These are phyloP conservation scores for Bellardia bayeri DNA, from an alignment of 2,888 invertebrate species.

Conservation along the genomic window DNA sequence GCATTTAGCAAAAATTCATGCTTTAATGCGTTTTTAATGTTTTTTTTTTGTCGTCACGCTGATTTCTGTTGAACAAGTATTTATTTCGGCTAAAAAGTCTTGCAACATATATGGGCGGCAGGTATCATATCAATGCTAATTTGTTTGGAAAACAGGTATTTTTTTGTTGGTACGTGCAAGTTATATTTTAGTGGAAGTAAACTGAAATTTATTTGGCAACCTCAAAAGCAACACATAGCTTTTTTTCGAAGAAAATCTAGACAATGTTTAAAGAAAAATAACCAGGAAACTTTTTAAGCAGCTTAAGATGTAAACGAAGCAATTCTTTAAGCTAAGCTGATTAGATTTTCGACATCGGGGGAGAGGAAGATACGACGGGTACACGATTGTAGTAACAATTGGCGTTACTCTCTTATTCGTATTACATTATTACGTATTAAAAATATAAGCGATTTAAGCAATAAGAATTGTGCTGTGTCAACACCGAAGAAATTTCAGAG, in stretches of 20 bases:
- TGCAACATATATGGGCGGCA: background rate
- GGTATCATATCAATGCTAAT: constrained; percentile 55
- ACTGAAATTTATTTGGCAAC: too few relatives aligned
- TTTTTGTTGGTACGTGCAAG: background rate
- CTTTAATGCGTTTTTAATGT: constrained; percentile 73
- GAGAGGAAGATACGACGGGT: too few relatives aligned
- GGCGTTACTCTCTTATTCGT: too few relatives aligned
- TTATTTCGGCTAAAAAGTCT: constrained; percentile 32
- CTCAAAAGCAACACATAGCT: background rate
- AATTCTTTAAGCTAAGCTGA: too few relatives aligned
- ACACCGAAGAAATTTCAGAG: too few relatives aligned
- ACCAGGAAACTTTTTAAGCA: background rate
- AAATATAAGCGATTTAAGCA: too few relatives aligned
- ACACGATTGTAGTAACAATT: too few relatives aligned
- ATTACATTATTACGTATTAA: too few relatives aligned
- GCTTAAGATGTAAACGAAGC: too few relatives aligned
- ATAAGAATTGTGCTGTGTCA: too few relatives aligned
- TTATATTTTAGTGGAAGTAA: background rate
- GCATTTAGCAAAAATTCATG: constrained; percentile 68
- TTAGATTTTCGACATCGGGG: too few relatives aligned
- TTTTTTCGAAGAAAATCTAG: too few relatives aligned
- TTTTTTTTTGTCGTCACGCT: constrained; percentile 62
- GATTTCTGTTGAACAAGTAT: constrained; percentile 55
- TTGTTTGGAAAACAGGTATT: constrained; percentile 26
- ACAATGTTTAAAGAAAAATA: background rate